Evolutionary conservation across 2,797 vertebrate genomes (phyloP), one percentile per base, ranked within the genome.

Genomic region (Macropodus opercularis): DNA sequence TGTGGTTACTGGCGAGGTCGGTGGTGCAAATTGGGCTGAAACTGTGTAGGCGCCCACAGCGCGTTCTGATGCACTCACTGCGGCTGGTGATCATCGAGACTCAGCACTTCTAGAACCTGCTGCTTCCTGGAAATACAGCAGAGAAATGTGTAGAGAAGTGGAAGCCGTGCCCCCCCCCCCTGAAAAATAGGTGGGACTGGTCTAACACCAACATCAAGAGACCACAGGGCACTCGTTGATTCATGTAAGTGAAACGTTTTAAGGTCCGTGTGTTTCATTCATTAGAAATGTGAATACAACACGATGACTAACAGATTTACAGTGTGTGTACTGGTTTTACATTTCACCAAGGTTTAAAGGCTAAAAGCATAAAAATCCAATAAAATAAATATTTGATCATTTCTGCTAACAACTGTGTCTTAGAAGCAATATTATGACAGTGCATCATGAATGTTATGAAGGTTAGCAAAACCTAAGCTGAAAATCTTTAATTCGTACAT

Each of bases 51-150:
- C 66, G 81, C 64, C 31, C n/a, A 1, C 74, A 56, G 41, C 49
- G 35, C 69, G 46, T 75, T 83, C 49, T 77, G 73, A 77, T 75
- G 77, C 69, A 75, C 76, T 60, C 77, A 39, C 68, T 72, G 76
- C 49, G 17, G 22, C 72, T 70, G 75, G 75, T 79, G 63, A 84
- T 75, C 79, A 67, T 23, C 13, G 14, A 85, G 54, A 83, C 71
- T 85, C 80, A 79, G 81, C 84, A 74, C 71, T 85, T 85, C 57
- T 67, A 26, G 52, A 19, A 66, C 72, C 56, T 14, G 22, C 39
- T 50, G 70, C 78, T 90, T 89, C 84, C 86, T 79, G 86, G 83
- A 91, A 91, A 72, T 56, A 63, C 60, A 69, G 63, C 50, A 38
- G 38, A 72, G 52, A 64, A 35, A 68, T 2, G 13, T 67, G 62